Base-by-base conservation (phyloP, 2,113 vertebrate genomes). In the Macroglossus sobrinus region DNA sequence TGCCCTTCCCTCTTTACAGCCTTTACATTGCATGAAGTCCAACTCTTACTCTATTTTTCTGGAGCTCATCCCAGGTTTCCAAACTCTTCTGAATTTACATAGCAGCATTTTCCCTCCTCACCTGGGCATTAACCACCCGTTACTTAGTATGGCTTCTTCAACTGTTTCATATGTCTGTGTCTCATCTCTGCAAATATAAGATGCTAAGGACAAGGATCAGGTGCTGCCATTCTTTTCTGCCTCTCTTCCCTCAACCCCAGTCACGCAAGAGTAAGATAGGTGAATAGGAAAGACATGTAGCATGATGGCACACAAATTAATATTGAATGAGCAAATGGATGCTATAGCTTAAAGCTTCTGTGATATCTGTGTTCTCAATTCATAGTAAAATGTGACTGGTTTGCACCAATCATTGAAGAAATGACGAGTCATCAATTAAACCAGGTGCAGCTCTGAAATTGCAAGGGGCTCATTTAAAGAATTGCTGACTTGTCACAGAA, bases 401-500 rank as follows among this genome's bases (percentile, higher is more conserved):
- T 94, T 91, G 28, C 59, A 68, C 76, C 53, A 87, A 14, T 68
- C 33, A 26, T 14, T 19, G 50, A 91, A 28, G 79, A 84, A 89
- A 79, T 86, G 92, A 50, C 4, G 2, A 89, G 53, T 92, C 43
- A 59, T 93, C 84, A 82, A 2, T 88, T 79, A 96, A 94, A 61
- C 75, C 91, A 93, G 85, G 76, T 95, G 81, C 89, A 86, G 95
- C 71, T 21, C 91, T 82, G 95, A 89, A 91, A 88, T 74, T 91
- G 84, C 38, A 66, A 97, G 84, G 88, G 33, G 53, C 2, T 45
- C 72, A 75, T 97, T 84, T 92, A 91, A 88, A 6, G 59, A 95
- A 95, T 89, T 97, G 75, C 97, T 96, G 40, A 95, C 35, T 53
- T 97, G 82, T 95, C 91, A 26, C 59, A n/a, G 75, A 96, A 96